Evolutionary conservation across 1,140 invertebrate species (phyloP).

Genomic region (Drosophila pseudoobscura): DNA sequence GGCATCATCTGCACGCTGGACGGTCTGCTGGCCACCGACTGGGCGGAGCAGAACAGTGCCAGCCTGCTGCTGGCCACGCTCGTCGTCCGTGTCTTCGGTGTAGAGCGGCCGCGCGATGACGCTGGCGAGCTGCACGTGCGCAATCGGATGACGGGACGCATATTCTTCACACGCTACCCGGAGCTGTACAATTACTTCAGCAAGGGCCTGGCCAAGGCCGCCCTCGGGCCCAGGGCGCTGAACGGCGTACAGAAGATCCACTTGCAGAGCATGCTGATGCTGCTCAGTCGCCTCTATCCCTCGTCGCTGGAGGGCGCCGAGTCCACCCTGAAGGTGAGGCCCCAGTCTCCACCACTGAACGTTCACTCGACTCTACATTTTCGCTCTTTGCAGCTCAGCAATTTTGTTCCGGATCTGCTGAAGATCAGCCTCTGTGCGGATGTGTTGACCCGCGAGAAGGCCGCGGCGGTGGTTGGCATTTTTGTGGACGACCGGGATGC

Average conservation of each 20-base stretch:
- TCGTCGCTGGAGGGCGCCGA: conserved; percentile 87
- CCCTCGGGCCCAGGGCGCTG: no score
- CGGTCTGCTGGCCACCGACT: conserved; percentile 89
- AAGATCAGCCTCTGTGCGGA: conserved; percentile 83
- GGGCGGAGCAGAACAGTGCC: conserved; percentile 94
- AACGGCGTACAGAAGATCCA: conserved; percentile 81
- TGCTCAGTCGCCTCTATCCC: conserved; percentile 91
- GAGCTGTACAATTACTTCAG: conserved; percentile 91
- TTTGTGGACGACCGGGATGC: conserved; percentile 27
- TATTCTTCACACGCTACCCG: conserved; percentile 94
- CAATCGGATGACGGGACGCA: conserved; percentile 90
- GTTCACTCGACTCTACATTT: conserved; percentile 39
- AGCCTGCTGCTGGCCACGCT: conserved; percentile 93
- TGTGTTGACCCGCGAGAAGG: conserved; percentile 33
- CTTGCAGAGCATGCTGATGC: conserved; percentile 91
- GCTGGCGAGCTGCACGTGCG: conserved; percentile 89
- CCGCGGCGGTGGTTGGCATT: conserved; percentile 50
- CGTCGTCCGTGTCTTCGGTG: conserved; percentile 95
- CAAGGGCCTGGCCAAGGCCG: conserved; percentile 58
- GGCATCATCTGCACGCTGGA: conserved; percentile 89
- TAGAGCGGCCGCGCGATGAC: conserved; percentile 88
- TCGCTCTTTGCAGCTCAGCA: conserved; percentile 85
- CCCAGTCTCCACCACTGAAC: background rate
- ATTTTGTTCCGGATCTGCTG: conserved; percentile 87
- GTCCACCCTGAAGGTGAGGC: conserved; percentile 86